These are phyloP conservation scores for Drosophila prosaltans DNA, from an alignment of 1,140 invertebrate genomes.

Conservation along the genomic window DNA sequence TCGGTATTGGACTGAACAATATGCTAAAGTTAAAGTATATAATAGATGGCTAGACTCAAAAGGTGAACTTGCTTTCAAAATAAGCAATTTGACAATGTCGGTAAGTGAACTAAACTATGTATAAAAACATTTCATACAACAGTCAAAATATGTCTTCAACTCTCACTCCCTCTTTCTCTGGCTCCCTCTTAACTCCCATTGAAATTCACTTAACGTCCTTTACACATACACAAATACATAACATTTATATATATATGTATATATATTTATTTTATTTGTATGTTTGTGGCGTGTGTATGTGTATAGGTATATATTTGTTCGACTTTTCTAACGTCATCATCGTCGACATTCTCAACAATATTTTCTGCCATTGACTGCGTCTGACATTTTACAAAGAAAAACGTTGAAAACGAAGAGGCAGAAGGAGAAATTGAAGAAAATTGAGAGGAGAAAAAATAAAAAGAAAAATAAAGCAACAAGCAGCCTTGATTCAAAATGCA, in stretches of 20 bases:
- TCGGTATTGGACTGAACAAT: too few relatives aligned
- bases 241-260: neutral
- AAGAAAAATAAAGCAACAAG: slow-evolving; percentile 8
- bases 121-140: neutral
- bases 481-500: slow-evolving; percentile 66
- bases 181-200: neutral
- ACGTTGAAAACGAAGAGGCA: neutral
- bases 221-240: slow-evolving; percentile 26
- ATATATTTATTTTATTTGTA: slow-evolving; percentile 18
- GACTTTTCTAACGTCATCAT: slow-evolving; percentile 26
- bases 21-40: too few relatives aligned
- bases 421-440: slow-evolving; percentile 3
- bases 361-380: slow-evolving; percentile 18
- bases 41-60: neutral
- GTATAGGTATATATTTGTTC: slow-evolving; percentile 16
- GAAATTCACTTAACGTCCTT: slow-evolving; percentile 44
- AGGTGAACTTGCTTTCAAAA: neutral
- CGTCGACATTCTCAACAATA: slow-evolving; percentile 5
- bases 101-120: neutral
- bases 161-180: neutral
- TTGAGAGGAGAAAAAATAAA: neutral
- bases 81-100: neutral
- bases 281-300: neutral
- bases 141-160: neutral
- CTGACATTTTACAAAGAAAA: slow-evolving; percentile 25